Percentiles rank a stretch among this genome's conserved stretches.
Evolutionary conservation across 92 coral and sea anemone species (phyloP).

Genomic region (Scolanthus callimorphus): DNA sequence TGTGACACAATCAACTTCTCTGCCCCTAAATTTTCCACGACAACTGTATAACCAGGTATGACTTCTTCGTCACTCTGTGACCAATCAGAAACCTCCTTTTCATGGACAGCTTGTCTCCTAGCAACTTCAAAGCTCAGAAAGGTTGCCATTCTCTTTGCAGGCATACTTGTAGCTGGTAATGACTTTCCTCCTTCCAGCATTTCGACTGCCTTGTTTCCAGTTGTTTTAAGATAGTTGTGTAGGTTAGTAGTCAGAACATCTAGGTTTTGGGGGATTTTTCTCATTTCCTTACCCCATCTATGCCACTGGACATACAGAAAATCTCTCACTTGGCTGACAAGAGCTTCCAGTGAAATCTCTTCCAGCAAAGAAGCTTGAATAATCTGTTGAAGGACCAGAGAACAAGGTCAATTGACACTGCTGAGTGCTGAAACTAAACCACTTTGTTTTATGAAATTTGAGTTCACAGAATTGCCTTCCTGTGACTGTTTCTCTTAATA

Average conservation of each 20-base stretch:
- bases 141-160: constrained; percentile 10
- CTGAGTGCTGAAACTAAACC: too few species aligned
- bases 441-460: too few species aligned
- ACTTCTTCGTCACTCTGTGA: constrained; percentile 8
- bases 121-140: constrained; percentile 1
- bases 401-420: too few species aligned
- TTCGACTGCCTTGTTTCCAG: background rate
- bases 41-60: constrained; percentile 12
- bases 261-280: constrained; percentile 4
- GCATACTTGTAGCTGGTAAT: too few species aligned
- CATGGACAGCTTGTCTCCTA: constrained; percentile 2
- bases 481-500: too few species aligned
- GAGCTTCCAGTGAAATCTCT: constrained; percentile 13
- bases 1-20: constrained; percentile 10
- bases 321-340: constrained; percentile 15
- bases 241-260: constrained; percentile 12
- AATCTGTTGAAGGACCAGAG: constrained; percentile 8
- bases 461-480: too few species aligned
- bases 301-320: constrained; percentile 23
- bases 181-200: constrained; percentile 2
- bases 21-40: background rate
- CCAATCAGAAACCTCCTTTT: constrained; percentile 4
- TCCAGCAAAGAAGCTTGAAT: constrained; percentile 8
- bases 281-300: constrained; percentile 18
- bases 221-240: constrained; percentile 12